Conservation (phyloP, 2,888 invertebrate species). For the Apodemia zela region DNA sequence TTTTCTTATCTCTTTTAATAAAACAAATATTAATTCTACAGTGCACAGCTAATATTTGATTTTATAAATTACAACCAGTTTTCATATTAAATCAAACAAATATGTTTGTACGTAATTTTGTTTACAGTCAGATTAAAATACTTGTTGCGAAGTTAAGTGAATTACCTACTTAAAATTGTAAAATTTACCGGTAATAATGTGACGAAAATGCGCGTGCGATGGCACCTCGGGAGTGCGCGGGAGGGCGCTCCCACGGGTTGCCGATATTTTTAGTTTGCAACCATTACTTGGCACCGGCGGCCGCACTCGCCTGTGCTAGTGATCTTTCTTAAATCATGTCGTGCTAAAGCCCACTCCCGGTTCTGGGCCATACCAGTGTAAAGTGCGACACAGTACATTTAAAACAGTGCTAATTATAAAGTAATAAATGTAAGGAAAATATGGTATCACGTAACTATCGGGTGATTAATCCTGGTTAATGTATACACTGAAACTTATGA, state of each 20-base stretch:
- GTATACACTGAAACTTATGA: constrained; percentile 41
- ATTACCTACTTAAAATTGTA: constrained; percentile 24
- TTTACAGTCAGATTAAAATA: constrained; percentile 9
- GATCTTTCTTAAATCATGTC: constrained; percentile 75
- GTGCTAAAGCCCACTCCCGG: constrained; percentile 69
- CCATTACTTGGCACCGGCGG: constrained; percentile 84
- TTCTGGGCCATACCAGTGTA: constrained; percentile 35
- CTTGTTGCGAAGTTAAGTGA: constrained; percentile 20
- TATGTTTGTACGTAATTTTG: not conserved
- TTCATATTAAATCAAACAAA: not conserved
- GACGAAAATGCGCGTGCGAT: constrained; percentile 72
- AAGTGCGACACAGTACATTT: constrained; percentile 29
- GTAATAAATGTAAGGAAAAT: constrained; percentile 16
- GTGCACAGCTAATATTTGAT: not conserved
- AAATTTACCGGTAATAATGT: constrained; percentile 40
- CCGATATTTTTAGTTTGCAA: constrained; percentile 84
- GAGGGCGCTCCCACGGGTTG: constrained; percentile 81
- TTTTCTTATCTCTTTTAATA: not conserved
- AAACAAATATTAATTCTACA: not conserved
- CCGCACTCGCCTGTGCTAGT: constrained; percentile 75
- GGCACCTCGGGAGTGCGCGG: constrained; percentile 71
- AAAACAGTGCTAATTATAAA: constrained; percentile 28
- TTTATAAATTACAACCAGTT: not conserved
- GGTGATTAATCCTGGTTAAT: constrained; percentile 65
- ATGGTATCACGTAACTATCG: constrained; percentile 56